Evolutionary conservation across 2,888 invertebrate species (phyloP).

Genomic region (Nudaria mundana): DNA sequence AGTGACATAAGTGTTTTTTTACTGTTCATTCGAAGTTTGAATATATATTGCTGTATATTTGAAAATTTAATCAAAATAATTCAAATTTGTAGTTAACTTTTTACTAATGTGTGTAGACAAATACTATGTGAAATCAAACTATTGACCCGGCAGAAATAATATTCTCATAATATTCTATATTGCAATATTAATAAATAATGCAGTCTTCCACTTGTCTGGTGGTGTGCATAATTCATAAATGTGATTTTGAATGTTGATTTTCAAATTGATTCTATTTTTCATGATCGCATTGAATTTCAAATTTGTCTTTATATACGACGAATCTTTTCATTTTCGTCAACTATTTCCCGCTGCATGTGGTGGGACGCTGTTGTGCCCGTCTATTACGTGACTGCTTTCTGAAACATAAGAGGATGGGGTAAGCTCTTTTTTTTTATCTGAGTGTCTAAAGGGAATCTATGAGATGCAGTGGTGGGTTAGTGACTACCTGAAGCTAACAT

Average conservation of each 20-base stretch:
- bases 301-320: constrained; percentile 72
- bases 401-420: constrained; percentile 53
- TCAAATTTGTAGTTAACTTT: too few relatives aligned
- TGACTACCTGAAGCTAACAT: too few relatives aligned
- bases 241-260: constrained; percentile 54
- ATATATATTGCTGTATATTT: not conserved
- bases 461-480: too few relatives aligned
- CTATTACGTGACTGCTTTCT: constrained; percentile 17
- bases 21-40: not conserved
- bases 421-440: constrained; percentile 26
- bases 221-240: constrained; percentile 56
- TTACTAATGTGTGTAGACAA: too few relatives aligned
- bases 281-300: constrained; percentile 76
- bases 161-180: too few relatives aligned
- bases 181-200: constrained; percentile 37
- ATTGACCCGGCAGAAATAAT: too few relatives aligned
- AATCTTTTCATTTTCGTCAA: constrained; percentile 57
- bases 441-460: not conserved
- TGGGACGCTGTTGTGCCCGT: constrained; percentile 52
- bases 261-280: constrained; percentile 68
- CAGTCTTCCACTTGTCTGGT: constrained; percentile 60
- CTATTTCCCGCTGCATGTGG: constrained; percentile 60
- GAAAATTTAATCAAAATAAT: too few relatives aligned
- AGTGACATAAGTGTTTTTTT: constrained; percentile 12
- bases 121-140: not conserved